Conservation (phyloP, 2,888 invertebrate genomes). For the Julus scanicus region DNA sequence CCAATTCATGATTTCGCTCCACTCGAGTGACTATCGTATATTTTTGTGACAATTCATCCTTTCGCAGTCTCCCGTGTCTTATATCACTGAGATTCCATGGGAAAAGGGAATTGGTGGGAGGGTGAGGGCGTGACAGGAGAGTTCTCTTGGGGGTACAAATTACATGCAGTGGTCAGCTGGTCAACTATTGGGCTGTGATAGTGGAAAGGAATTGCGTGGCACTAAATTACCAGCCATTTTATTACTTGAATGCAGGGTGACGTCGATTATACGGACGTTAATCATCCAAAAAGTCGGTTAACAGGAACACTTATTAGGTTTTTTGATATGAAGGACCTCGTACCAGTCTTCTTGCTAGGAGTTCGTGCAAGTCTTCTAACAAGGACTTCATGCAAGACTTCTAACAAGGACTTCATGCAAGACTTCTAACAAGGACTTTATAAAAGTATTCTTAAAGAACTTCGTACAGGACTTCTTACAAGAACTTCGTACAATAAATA, state of each 20-base stretch:
- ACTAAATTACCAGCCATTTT: neutral
- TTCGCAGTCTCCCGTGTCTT: neutral
- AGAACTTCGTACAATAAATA: too few species aligned
- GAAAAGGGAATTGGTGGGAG: neutral
- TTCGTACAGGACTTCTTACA: too few species aligned
- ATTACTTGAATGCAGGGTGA: neutral
- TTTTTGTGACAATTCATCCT: constrained; percentile 24
- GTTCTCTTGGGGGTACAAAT: neutral
- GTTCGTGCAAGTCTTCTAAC: too few species aligned
- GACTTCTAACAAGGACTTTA: too few species aligned
- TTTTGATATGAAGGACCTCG: too few species aligned
- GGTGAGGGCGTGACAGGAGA: neutral
- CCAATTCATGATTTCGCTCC: constrained; percentile 21
- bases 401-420: neutral
- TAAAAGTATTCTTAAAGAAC: too few species aligned
- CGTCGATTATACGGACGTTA: neutral
- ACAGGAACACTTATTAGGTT: too few species aligned
- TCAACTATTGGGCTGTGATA: neutral
- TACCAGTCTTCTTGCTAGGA: too few species aligned
- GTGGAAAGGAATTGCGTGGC: neutral
- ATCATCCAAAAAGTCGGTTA: neutral
- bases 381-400: neutral
- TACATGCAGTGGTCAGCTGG: neutral
- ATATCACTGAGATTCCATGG: neutral
- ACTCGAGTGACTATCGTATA: neutral